Evolutionary conservation across 2,797 vertebrate genomes (phyloP).

Genomic region (Coranthus polyacanthus): DNA sequence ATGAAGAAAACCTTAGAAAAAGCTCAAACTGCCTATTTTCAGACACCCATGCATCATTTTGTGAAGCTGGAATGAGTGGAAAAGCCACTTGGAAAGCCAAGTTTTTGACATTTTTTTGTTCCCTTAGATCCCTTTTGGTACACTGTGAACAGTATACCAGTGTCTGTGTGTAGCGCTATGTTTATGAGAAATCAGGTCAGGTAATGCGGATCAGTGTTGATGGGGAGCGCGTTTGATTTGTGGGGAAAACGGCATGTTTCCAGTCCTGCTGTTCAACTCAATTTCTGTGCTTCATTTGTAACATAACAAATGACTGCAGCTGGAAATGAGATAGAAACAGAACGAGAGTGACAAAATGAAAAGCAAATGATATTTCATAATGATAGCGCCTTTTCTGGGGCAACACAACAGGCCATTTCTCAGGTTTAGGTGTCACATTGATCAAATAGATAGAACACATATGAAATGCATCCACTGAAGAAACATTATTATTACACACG

Average conservation of each 20-base stretch:
- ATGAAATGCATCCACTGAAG: not conserved
- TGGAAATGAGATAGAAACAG: not conserved
- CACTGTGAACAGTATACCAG: not conserved
- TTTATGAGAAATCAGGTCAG: slow-evolving; percentile 17
- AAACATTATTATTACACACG: not conserved
- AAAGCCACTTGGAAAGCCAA: too few species aligned
- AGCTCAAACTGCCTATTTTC: too few species aligned
- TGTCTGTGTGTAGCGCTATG: not conserved
- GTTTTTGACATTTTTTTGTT: not conserved
- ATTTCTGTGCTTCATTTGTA: not conserved
- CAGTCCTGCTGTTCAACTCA: not conserved
- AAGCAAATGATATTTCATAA: not conserved
- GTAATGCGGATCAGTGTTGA: slow-evolving; percentile 1
- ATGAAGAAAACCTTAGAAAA: too few species aligned
- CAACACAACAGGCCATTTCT: not conserved
- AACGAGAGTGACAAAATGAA: slow-evolving; percentile 3
- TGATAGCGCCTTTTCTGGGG: not conserved
- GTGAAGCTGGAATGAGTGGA: too few species aligned
- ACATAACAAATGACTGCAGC: slow-evolving; percentile 2
- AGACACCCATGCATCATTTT: too few species aligned
- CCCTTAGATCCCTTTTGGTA: not conserved
- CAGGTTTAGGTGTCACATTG: not conserved
- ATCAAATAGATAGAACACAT: not conserved
- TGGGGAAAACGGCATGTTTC: not conserved
- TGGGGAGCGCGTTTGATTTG: slow-evolving; percentile 5